These are phyloP conservation scores for Scaptodrosophila lebanonensis DNA, from an alignment of 1,140 invertebrate genomes.

Conservation along the genomic window DNA sequence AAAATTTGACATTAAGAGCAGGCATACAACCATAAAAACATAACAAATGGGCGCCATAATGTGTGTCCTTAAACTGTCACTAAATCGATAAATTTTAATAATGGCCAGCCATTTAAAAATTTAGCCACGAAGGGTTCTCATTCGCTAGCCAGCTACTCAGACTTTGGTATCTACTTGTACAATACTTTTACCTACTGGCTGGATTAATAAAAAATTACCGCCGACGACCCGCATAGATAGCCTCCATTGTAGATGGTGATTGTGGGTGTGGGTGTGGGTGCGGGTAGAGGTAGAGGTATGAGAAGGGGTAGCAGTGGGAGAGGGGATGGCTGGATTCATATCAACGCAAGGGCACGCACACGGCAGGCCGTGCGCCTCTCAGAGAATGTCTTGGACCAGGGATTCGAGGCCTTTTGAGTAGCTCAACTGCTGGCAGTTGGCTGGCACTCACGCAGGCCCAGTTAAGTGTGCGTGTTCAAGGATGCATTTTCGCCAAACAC, in stretches of 20 bases:
- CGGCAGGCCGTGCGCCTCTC: too few relatives aligned
- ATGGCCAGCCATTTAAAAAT: conserved; percentile 73
- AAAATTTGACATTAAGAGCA: conserved; percentile 73
- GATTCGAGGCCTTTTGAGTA: conserved; percentile 28
- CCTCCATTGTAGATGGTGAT: not conserved
- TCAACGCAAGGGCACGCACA: conserved; percentile 71
- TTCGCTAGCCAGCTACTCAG: conserved; percentile 32
- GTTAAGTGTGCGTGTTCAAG: conserved; percentile 74
- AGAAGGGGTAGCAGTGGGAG: not conserved
- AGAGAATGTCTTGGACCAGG: conserved; percentile 46
- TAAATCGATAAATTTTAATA: conserved; percentile 75
- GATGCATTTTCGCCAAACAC: conserved; percentile 55
- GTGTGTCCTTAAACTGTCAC: conserved; percentile 74
- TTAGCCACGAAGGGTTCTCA: conserved; percentile 39
- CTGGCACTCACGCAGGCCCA: conserved; percentile 55
- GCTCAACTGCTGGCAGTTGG: conserved; percentile 34
- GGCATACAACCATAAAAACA: conserved; percentile 70
- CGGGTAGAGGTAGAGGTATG: not conserved
- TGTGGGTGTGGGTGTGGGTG: not conserved
- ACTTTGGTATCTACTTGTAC: conserved; percentile 18
- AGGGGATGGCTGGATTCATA: conserved; percentile 21
- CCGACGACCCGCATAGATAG: conserved; percentile 60
- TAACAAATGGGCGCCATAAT: conserved; percentile 72
- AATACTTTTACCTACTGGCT: conserved; percentile 19
- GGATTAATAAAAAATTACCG: conserved; percentile 72